Evolutionary conservation across 1,140 invertebrate species (phyloP), one percentile per base, ranked within the genome.

Genomic region (Drepana arcuata): DNA sequence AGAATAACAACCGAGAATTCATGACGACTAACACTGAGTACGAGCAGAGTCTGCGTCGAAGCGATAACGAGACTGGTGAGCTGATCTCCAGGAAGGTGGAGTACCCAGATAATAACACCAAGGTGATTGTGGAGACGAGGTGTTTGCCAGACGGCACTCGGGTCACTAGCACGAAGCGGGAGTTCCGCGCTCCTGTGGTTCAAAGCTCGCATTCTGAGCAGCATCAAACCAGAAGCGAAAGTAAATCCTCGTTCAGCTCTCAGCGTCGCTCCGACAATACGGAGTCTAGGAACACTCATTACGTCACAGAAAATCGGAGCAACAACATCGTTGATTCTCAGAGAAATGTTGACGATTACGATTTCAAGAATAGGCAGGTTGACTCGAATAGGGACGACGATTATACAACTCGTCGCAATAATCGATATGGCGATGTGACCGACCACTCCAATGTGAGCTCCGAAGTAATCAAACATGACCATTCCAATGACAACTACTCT

Each of bases 161-260:
- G 40, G 85, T 89, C 1, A 89, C 88, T 12, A 89, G 88, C 44
- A 89, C 87, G 18, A 82, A 84, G 30, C 86, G 88, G 23, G 88
- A 89, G 46, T 88, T 87, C 13, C 86, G 83, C 16, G 83, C 73
- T 12, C 74, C 73, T 3, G 59, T 65, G 11, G n/a, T n/a, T n/a
- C 60, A 71, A 16, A 68, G 43, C 15, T 66, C 45, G 15, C 64
- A 60, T 10, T 64, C 72, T 12, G 71, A 80, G 39, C 57, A 67
- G 0, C 52, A 67, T 14, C 63, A 75, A 34, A 59, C 51, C 1
- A 60, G 38, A 38, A 67, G 52, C 30, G 74, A 77, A 44, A 79
- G 47, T 41, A 68, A 62, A n/a, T 51, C 54, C n/a, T n/a, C n/a
- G 3, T 60, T 55, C 31, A 49, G 53, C 13, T 48, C 53, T 7